phyloP scores from a whole-genome alignment of 2,113 vertebrate species.

The Corydoras sp. region DNA sequence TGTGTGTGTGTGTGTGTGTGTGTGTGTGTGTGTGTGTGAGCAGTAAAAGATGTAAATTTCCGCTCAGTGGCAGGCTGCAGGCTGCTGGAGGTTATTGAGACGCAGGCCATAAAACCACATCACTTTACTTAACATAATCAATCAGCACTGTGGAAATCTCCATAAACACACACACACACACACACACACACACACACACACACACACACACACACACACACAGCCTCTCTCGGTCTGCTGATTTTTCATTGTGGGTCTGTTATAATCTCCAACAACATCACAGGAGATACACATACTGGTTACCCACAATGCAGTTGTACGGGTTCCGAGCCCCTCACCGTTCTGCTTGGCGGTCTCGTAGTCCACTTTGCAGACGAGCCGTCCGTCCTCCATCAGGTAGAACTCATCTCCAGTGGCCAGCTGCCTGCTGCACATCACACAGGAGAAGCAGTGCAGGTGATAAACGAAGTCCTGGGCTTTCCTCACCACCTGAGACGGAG shows the following conservation, averaged over 20 bases:
- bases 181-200: conserved; percentile 19
- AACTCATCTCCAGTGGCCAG: conserved; percentile 96
- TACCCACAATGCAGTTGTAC: too few species aligned
- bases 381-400: conserved; percentile 97
- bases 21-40: conserved; percentile 24
- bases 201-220: neutral
- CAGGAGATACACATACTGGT: too few species aligned
- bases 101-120: conserved; percentile 55
- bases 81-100: conserved; percentile 58
- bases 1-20: conserved; percentile 45
- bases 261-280: too few species aligned
- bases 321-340: conserved; percentile 64
- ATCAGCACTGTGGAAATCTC: conserved; percentile 64
- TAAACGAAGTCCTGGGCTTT: conserved; percentile 99
- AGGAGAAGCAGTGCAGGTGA: conserved; percentile 96
- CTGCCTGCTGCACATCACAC: conserved; percentile 95
- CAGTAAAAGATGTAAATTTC: conserved; percentile 62
- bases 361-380: conserved; percentile 97
- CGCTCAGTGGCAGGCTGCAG: conserved; percentile 46
- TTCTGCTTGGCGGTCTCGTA: conserved; percentile 98
- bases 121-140: conserved; percentile 73
- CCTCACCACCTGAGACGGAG: conserved; percentile 94
- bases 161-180: conserved; percentile 47
- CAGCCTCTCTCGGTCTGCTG: conserved; percentile 26
- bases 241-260: too few species aligned